Percentiles rank a stretch among this genome's conserved stretches.
Evolutionary conservation across 2,113 vertebrate genomes (phyloP).

Genomic region (Gallinago undulata): DNA sequence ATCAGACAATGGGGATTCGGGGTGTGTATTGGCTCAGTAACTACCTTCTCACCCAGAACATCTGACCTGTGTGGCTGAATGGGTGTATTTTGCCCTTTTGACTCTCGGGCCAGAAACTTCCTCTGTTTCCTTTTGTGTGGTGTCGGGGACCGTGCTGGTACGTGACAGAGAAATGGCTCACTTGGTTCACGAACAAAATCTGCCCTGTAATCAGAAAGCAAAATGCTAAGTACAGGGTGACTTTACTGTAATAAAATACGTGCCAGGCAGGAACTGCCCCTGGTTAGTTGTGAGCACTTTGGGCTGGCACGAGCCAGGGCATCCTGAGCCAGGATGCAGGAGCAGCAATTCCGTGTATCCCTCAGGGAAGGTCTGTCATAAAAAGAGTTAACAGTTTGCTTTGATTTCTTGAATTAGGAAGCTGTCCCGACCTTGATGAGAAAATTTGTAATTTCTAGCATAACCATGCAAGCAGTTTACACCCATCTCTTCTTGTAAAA

Average conservation of each 20-base stretch:
- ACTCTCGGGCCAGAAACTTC: constrained; percentile 12
- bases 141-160: constrained; percentile 4
- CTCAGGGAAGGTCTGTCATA: not conserved
- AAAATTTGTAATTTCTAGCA: not conserved
- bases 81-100: not conserved
- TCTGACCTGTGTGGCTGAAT: not conserved
- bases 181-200: not conserved
- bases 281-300: accelerated
- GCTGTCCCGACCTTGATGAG: not conserved
- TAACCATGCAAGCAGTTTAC: not conserved
- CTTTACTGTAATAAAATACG: not conserved
- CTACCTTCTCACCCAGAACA: not conserved
- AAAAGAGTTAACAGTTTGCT: not conserved
- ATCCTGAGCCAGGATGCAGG: not conserved
- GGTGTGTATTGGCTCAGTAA: not conserved
- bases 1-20: not conserved
- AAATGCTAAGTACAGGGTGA: not conserved
- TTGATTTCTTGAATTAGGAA: not conserved
- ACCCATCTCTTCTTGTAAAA: not conserved
- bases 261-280: not conserved
- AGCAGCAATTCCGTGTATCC: not conserved
- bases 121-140: not conserved
- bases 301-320: not conserved
- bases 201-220: not conserved
- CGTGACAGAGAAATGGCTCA: not conserved